Evolutionary conservation across 2,888 invertebrate genomes (phyloP).

Genomic region (Aporophyla nigra): DNA sequence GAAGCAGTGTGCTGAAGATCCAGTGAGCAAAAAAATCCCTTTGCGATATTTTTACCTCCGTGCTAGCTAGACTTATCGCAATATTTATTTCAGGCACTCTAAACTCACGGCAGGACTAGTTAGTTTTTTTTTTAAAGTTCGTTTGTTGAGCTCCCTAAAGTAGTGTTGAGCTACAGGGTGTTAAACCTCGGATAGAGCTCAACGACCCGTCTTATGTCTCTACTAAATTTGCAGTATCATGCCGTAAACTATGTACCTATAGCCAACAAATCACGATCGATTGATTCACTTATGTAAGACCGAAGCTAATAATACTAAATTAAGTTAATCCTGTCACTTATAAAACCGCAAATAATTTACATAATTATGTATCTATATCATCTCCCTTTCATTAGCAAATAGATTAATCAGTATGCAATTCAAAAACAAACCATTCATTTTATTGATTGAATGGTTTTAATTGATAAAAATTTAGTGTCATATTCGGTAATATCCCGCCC

Average conservation of each 20-base stretch:
- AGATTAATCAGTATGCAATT: not conserved
- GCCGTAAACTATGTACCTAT: not conserved
- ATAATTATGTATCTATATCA: not conserved
- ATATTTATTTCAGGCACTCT: too few relatives aligned
- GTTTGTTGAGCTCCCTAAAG: not conserved
- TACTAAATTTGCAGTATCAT: not conserved
- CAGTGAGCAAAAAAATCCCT: too few relatives aligned
- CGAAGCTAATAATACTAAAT: not conserved
- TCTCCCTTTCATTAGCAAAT: not conserved
- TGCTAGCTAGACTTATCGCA: too few relatives aligned
- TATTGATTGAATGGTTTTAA: constrained; percentile 3
- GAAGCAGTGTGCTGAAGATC: too few relatives aligned
- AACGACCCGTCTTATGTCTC: not conserved
- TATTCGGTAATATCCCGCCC: constrained; percentile 5
- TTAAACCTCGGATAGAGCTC: too few relatives aligned
- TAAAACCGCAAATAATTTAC: not conserved
- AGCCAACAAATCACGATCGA: not conserved
- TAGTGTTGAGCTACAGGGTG: not conserved
- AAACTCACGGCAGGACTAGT: not conserved
- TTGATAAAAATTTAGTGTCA: constrained; percentile 9
- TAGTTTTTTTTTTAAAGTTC: not conserved
- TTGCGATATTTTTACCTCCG: too few relatives aligned
- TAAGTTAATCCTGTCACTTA: not conserved
- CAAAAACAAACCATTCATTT: constrained; percentile 14
- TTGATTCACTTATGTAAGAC: not conserved